Conservation (phyloP, 1,140 invertebrate species). For the Micrasema minimum region DNA sequence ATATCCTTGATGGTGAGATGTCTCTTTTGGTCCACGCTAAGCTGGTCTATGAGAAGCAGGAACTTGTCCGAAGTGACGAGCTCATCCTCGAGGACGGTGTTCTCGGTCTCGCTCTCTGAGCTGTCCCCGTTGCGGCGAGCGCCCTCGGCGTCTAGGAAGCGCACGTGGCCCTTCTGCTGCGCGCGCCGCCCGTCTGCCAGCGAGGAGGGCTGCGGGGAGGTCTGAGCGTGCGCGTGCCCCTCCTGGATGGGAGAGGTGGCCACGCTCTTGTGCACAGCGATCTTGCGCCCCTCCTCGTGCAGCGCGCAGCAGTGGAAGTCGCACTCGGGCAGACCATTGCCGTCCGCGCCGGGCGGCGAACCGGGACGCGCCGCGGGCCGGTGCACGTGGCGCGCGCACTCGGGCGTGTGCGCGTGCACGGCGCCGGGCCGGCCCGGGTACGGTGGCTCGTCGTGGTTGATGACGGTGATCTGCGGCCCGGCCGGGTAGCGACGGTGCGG, state of each 20-base stretch:
- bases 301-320: slow-evolving; percentile 95
- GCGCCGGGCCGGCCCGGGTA: slow-evolving; percentile 68
- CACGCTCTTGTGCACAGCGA: slow-evolving; percentile 90
- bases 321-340: slow-evolving; percentile 77
- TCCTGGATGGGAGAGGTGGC: slow-evolving; percentile 92
- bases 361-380: slow-evolving; percentile 70
- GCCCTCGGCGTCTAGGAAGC: slow-evolving; percentile 79
- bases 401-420: slow-evolving; percentile 85
- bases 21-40: slow-evolving; percentile 89
- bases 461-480: slow-evolving; percentile 89
- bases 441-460: slow-evolving; percentile 83
- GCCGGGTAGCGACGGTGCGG: slow-evolving; percentile 67
- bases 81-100: slow-evolving; percentile 90
- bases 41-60: slow-evolving; percentile 90
- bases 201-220: slow-evolving; percentile 66
- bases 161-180: slow-evolving; percentile 74
- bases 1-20: slow-evolving; percentile 95
- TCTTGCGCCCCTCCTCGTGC: slow-evolving; percentile 90
- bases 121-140: slow-evolving; percentile 77
- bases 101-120: slow-evolving; percentile 92
- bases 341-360: slow-evolving; percentile 68
- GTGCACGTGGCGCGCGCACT: slow-evolving; percentile 80
- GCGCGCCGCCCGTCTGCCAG: slow-evolving; percentile 67
- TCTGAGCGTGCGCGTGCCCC: slow-evolving; percentile 73
- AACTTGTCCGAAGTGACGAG: slow-evolving; percentile 90